These are phyloP conservation scores for Eucidaris tribuloides DNA, from an alignment of 35 echinoderm and acorn worm species.

Conservation along the genomic window DNA sequence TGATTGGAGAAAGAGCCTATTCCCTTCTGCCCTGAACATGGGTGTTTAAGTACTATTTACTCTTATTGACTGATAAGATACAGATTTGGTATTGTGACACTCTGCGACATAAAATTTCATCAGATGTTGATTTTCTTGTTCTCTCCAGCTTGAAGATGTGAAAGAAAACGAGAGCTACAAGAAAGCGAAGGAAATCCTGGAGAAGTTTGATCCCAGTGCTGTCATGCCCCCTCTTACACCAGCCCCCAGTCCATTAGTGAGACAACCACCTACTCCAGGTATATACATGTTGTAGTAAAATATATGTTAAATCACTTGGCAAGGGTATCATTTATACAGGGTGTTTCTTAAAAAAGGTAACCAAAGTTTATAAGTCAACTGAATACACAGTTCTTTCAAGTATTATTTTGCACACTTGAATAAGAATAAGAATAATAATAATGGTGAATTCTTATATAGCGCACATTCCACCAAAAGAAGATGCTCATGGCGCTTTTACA, in stretches of 20 bases:
- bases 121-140: not conserved
- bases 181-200: slow-evolving; percentile 93
- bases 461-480: too few species aligned
- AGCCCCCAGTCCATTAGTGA: not conserved
- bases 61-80: not conserved
- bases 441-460: too few species aligned
- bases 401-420: too few species aligned
- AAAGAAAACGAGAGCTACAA: slow-evolving; percentile 98
- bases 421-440: too few species aligned
- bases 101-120: too few species aligned
- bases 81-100: not conserved
- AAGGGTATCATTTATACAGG: too few species aligned
- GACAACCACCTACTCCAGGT: slow-evolving; percentile 26
- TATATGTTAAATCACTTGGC: too few species aligned
- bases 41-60: not conserved
- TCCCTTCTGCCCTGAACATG: not conserved
- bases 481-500: too few species aligned
- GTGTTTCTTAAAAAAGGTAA: too few species aligned
- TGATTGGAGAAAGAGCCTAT: not conserved
- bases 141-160: slow-evolving; percentile 84
- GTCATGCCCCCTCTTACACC: slow-evolving; percentile 41
- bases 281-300: too few species aligned
- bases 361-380: too few species aligned
- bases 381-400: too few species aligned
- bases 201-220: slow-evolving; percentile 75